Conservation (phyloP, 2,888 invertebrate species). For the Hyalella azteca region DNA sequence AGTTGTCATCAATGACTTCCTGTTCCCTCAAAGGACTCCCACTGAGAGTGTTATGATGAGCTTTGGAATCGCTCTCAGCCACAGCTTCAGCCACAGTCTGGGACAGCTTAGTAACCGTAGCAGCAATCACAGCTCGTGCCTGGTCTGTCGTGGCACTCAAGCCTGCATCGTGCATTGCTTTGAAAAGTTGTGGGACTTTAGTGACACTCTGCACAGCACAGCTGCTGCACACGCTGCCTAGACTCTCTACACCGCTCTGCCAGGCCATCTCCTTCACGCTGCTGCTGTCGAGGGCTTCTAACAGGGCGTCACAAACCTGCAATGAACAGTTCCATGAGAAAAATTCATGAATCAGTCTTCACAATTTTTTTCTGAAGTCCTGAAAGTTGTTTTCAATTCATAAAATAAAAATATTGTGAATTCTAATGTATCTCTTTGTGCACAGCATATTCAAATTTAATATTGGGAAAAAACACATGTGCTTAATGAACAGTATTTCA, state of each 20-base stretch:
- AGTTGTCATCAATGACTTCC: neutral
- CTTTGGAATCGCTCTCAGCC: constrained; percentile 45
- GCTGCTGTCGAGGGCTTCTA: neutral
- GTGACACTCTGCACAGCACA: neutral
- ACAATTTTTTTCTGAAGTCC: too few species aligned
- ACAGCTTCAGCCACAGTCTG: constrained; percentile 55
- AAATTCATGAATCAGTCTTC: too few species aligned
- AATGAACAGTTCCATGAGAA: too few species aligned
- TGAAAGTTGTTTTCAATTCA: too few species aligned
- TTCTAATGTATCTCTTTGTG: too few species aligned
- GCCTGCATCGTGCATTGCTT: constrained; percentile 2
- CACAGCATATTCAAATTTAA: too few species aligned
- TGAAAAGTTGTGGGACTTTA: constrained; percentile 1
- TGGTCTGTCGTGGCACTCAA: neutral
- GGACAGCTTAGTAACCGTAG: constrained; percentile 48
- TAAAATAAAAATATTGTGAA: too few species aligned
- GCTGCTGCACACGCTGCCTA: constrained; percentile 26
- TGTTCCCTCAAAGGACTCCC: neutral
- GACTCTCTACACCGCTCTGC: constrained; percentile 19
- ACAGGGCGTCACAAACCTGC: constrained; percentile 20
- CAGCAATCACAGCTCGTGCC: constrained; percentile 42
- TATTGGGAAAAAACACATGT: too few species aligned
- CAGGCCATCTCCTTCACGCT: constrained; percentile 4
- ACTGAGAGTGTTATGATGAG: neutral
- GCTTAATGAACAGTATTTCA: too few species aligned